Evolutionary conservation across 1,140 invertebrate genomes (phyloP), one percentile per base, ranked within the genome.

Genomic region (Cataglyphis hispanica): DNA sequence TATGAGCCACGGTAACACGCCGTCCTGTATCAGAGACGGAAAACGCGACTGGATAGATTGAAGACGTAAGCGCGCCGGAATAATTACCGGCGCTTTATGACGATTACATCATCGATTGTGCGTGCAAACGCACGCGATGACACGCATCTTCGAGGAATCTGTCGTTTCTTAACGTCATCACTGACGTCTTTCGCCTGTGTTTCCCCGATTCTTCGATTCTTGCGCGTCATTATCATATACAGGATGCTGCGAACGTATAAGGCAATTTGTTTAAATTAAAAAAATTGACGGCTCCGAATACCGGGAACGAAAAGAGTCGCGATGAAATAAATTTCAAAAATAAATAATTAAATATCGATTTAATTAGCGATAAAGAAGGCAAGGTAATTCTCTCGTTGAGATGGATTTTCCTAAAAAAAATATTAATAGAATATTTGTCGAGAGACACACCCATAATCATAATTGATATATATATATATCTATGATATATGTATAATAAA

Each of bases 81-180:
- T 89, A 89, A 89, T 89, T 89, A 84, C 53, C n/a, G 61, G 74
- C 61, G 72, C 46, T 22, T 25, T 31, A 31, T 46, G 53, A 63
- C 34, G 60, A 64, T 89, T 86, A 89, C 87, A 66, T 89, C 88
- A 89, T 37, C 50, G 25, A 74, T n/a, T n/a, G 56, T 2, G 46
- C 46, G 46, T 50, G 40, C 46, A 63, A 69, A 61, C 76, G 58
- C 50, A 61, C 76, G 58, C 50, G 56, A 83, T 84, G 84, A 67
- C 27, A 53, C 72, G 25, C 77, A 50, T 31, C 66, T 80, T 69
- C 56, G 40, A 66, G 77, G 88, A 86, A 86, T 84, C 60, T 53
- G 58, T 37, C n/a, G 19, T 56, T 53, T 53, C 53, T 72, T 84
- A 61, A 43, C 78, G 84, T 89, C 88, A 86, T 86, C 60, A 56